Evolutionary conservation across 2,888 invertebrate genomes (phyloP), one percentile per base, ranked within the genome.

Genomic region (Leptinotarsa peninsularis): DNA sequence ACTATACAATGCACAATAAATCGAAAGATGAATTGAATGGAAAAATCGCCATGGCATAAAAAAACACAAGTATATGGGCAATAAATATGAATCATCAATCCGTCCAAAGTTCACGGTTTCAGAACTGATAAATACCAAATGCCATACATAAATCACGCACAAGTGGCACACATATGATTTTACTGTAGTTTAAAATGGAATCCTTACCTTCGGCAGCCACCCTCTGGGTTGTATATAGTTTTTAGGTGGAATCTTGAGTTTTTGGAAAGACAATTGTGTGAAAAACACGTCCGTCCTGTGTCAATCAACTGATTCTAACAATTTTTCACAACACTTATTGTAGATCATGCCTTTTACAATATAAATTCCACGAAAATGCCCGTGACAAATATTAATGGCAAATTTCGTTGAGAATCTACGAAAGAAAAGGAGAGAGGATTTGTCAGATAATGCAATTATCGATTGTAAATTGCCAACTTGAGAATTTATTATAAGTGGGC

Each of bases 171-270:
- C 54, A 54, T 18, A 54, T 18, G 18, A 54, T 54, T 60, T 23
- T 21, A 27, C 21, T 60, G 4, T 23, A 21, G 60, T 21, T 23
- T 60, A 63, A 63, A 17, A 63, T 63, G 63, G 63, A 63, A 71
- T 54, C 66, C 91, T 91, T 88, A 93, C 93, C 92, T 91, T 91
- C 90, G 89, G 91, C 90, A 91, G 93, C 93, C 94, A 94, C 93
- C 93, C 94, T 92, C 91, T 92, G 93, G 93, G 93, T 92, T 91
- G 93, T 92, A 91, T 92, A 91, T 90, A 91, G 91, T 90, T 92
- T 93, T 91, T 92, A 91, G 93, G 92, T 93, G 94, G 93, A 94
- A 94, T 94, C 93, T 92, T 94, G 94, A 91, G 91, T 91, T 92
- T 91, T 93, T 93, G 84, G 81, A 79, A 76, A 80, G 80, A 87